These are phyloP conservation scores for Thalassophryne amazonica DNA, from an alignment of 2,797 vertebrate genomes.

Conservation along the genomic window DNA sequence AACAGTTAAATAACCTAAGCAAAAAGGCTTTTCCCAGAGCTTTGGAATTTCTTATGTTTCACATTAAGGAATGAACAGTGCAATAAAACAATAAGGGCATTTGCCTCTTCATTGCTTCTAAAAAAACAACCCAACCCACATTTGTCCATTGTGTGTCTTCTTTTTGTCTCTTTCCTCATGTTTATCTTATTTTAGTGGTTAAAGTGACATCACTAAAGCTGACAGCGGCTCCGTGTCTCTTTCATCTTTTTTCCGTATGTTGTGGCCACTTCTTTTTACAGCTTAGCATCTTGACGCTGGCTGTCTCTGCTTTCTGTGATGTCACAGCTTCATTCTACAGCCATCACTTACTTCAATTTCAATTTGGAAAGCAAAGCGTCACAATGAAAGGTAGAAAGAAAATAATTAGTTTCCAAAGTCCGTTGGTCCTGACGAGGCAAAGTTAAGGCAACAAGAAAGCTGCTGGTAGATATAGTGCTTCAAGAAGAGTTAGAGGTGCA, in stretches of 20 bases:
- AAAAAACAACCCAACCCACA: slow-evolving; percentile 63
- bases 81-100: slow-evolving; percentile 69
- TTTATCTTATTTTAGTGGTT: slow-evolving; percentile 67
- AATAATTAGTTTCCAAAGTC: slow-evolving; percentile 7
- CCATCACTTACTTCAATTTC: slow-evolving; percentile 11
- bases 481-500: slow-evolving; percentile 21
- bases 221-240: slow-evolving; percentile 7
- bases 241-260: not conserved
- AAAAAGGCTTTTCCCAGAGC: slow-evolving; percentile 63
- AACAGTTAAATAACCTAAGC: slow-evolving; percentile 63
- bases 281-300: slow-evolving; percentile 1
- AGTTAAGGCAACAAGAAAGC: slow-evolving; percentile 49
- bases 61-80: slow-evolving; percentile 86
- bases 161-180: slow-evolving; percentile 36
- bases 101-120: slow-evolving; percentile 50
- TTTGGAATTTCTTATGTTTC: slow-evolving; percentile 78
- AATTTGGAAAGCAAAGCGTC: slow-evolving; percentile 19
- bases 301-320: not conserved
- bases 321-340: slow-evolving; percentile 5
- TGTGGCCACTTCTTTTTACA: slow-evolving; percentile 24
- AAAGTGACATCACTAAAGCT: slow-evolving; percentile 50
- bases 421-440: slow-evolving; percentile 43
- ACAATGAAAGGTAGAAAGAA: slow-evolving; percentile 10
- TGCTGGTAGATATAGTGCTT: slow-evolving; percentile 54
- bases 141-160: slow-evolving; percentile 62